A percentile compares a stretch with the other conserved stretches of the same genome.
These are phyloP conservation scores for Suillia variegata DNA, from an alignment of 2,888 invertebrate genomes.

Conservation along the genomic window DNA sequence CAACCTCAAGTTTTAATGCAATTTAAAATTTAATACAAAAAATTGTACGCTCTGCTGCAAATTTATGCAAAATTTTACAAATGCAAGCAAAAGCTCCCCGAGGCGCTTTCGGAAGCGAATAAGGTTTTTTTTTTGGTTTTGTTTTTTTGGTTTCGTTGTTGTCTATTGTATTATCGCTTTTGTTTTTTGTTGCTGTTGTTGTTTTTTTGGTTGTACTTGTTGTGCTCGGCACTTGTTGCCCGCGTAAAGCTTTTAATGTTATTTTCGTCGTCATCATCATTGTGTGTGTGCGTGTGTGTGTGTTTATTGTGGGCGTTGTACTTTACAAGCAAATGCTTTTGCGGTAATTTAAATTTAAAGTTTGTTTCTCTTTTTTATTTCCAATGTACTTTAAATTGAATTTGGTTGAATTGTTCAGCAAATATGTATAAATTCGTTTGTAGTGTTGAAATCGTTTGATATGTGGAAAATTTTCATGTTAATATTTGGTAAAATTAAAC, in stretches of 20 bases:
- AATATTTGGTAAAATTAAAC: no score
- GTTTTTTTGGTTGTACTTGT: no score
- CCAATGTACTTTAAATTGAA: background rate
- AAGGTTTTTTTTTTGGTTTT: background rate
- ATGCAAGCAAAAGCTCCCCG: background rate
- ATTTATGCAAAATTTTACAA: background rate
- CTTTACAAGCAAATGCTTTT: conserved; percentile 22
- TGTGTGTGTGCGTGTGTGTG: background rate
- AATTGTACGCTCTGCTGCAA: background rate
- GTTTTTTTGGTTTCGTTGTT: no score
- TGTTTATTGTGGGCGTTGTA: background rate
- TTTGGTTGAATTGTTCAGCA: no score
- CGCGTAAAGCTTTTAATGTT: conserved; percentile 20
- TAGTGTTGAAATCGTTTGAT: background rate
- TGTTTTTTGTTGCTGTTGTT: no score
- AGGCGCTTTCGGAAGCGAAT: background rate
- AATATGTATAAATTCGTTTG: background rate
- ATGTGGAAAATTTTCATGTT: no score
- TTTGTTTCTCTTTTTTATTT: conserved; percentile 10
- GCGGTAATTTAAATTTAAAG: conserved; percentile 22
- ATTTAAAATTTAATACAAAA: no score
- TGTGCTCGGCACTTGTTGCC: conserved; percentile 22
- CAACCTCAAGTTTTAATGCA: no score
- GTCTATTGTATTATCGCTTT: no score
- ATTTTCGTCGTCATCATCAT: conserved; percentile 16